These are phyloP conservation scores for Halcyon leucocephala DNA, from an alignment of 2,797 vertebrate species.

Conservation along the genomic window DNA sequence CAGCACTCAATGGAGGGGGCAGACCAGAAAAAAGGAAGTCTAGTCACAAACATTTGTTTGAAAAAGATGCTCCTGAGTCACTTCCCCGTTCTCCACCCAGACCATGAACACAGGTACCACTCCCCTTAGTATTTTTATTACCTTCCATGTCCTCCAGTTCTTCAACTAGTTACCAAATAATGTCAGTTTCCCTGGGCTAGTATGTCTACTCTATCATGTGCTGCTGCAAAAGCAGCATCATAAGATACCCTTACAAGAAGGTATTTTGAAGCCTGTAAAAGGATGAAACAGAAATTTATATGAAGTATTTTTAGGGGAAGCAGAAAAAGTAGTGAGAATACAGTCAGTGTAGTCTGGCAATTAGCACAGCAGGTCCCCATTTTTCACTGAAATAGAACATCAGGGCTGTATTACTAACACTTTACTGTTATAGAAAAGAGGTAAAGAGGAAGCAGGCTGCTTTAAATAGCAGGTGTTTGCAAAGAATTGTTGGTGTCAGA, in stretches of 20 bases:
- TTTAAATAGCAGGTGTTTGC: conserved; percentile 51
- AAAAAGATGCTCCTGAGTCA: neutral
- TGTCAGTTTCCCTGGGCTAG: neutral
- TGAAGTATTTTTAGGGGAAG: neutral
- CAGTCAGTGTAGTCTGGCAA: neutral
- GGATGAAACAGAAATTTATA: neutral
- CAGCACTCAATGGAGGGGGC: neutral
- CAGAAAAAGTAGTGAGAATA: neutral
- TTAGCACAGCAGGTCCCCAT: neutral
- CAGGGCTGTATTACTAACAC: neutral
- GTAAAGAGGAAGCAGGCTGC: neutral
- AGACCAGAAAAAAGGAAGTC: neutral
- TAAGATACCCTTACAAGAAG: neutral
- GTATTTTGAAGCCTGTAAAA: neutral
- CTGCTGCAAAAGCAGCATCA: neutral
- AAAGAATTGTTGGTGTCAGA: conserved; percentile 13
- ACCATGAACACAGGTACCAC: neutral
- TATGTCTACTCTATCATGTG: neutral
- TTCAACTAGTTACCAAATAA: neutral
- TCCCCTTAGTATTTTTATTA: neutral
- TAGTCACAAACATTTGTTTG: neutral
- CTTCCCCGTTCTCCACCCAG: neutral
- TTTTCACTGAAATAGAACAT: neutral
- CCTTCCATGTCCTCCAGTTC: neutral
- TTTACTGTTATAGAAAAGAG: neutral